A percentile compares a stretch with the other conserved stretches of the same genome.
These are phyloP conservation scores for Argyresthia albistria DNA, from an alignment of 2,888 invertebrate species.

Conservation along the genomic window DNA sequence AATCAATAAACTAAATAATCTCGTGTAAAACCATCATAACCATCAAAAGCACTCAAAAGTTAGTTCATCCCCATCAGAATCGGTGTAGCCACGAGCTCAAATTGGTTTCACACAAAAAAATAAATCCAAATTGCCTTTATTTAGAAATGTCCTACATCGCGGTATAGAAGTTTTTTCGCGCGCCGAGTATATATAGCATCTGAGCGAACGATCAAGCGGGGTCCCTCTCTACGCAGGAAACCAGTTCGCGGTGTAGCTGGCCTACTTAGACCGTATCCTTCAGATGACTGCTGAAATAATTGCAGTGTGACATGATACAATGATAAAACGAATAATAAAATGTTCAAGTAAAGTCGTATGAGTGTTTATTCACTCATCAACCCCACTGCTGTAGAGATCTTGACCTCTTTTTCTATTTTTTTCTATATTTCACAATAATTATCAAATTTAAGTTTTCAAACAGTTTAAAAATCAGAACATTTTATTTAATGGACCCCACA, in stretches of 20 bases:
- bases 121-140: no score
- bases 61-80: no score
- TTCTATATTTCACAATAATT: background rate
- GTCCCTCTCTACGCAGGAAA: slow-evolving; percentile 11
- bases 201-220: background rate
- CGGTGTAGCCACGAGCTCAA: no score
- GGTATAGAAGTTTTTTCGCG: slow-evolving; percentile 10
- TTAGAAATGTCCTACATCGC: slow-evolving; percentile 10
- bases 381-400: slow-evolving; percentile 11
- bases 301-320: background rate
- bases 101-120: no score
- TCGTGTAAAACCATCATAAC: no score
- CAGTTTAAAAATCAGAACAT: no score
- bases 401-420: slow-evolving; percentile 3
- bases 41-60: no score
- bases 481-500: no score
- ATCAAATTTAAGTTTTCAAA: background rate
- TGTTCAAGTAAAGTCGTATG: slow-evolving; percentile 1
- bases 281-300: slow-evolving; percentile 9
- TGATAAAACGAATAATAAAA: background rate
- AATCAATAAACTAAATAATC: no score
- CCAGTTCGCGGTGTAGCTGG: slow-evolving; percentile 11
- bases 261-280: slow-evolving; percentile 7
- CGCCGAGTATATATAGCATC: slow-evolving; percentile 2
- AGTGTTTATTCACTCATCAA: background rate